Conservation (phyloP, 35 echinoderm and acorn worm genomes). For the Lytechinus pictus region DNA sequence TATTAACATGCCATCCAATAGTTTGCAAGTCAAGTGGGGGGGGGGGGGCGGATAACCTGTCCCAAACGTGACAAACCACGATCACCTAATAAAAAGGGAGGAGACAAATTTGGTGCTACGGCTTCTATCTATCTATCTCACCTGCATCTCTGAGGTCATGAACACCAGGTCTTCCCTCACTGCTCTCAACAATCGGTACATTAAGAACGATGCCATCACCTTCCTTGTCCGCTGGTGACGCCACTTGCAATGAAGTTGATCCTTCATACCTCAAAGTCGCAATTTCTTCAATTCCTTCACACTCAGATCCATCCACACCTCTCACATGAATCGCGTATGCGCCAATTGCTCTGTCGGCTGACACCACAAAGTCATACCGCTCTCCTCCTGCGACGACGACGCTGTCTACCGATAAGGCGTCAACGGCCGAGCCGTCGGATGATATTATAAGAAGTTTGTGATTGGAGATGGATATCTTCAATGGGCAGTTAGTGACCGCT, state of each 20-base stretch:
- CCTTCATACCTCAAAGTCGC: conserved; percentile 83
- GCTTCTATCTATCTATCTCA: not conserved
- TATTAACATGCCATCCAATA: too few species aligned
- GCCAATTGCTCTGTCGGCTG: conserved; percentile 55
- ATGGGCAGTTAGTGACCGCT: conserved; percentile 76
- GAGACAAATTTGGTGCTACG: too few species aligned
- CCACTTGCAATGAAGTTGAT: conserved; percentile 20
- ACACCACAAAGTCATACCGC: conserved; percentile 67
- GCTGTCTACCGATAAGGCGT: conserved; percentile 56
- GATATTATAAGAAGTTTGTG: conserved; percentile 76
- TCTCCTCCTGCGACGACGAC: conserved; percentile 80
- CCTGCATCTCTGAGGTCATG: conserved; percentile 23
- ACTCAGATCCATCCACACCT: conserved; percentile 61
- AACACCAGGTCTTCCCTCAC: not conserved
- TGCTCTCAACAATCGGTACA: conserved; percentile 60
- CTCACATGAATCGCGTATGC: conserved; percentile 69
- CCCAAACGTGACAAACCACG: too few species aligned
- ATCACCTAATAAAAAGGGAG: too few species aligned
- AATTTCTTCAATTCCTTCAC: conserved; percentile 59
- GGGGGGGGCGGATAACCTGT: too few species aligned
- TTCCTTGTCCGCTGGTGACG: conserved; percentile 14
- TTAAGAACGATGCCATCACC: conserved; percentile 72
- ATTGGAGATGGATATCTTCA: conserved; percentile 76
- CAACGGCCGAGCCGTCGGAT: conserved; percentile 66
- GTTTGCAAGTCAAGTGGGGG: too few species aligned